Evolutionary conservation across 2,888 invertebrate species (phyloP), one percentile per base, ranked within the genome.

Genomic region (Seira ritae): DNA sequence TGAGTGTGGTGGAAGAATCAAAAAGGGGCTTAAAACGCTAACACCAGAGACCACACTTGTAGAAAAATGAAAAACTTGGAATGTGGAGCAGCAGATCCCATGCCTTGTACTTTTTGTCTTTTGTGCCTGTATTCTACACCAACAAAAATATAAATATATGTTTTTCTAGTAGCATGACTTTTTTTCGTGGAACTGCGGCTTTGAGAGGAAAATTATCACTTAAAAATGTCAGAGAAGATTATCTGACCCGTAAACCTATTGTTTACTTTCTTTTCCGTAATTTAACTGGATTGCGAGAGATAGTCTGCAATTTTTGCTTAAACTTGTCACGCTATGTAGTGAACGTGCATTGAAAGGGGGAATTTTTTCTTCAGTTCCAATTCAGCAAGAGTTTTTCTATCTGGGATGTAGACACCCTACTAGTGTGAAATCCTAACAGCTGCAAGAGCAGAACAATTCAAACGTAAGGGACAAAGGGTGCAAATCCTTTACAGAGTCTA

Each of bases 41-140:
- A 42, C 42, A 42, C 42, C 12, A 42, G 42, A 42, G 6, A 12
- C 42, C 6, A 42, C 4, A 42, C 42, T 42, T 12, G 42, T 42
- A 12, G 42, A 42, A 12, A 42, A 12, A 42, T 8, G 42, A 42
- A 12, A 42, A 42, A 42, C 42, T 42, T 12, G 42, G 12, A 42
- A 42, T 42, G 42, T 12, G 12, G 42, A 12, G 6, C 42, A 12
- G 42, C n/a, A n/a, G n/a, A n/a, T n/a, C n/a, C n/a, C n/a, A n/a
- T n/a, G n/a, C 42, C 42, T 42, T 8, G 22, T 19, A 66, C 66
- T 15, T 66, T 66, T 66, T 66, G 66, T 15, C 66, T 66, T 66
- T n/a, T 66, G 12, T 22, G 20, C 15, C 20, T 66, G 8, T 66
- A 60, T 60, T 60, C 17, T 3, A 60, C n/a, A n/a, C 42, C 42